Evolutionary conservation across 2,797 vertebrate species (phyloP), one percentile per base, ranked within the genome.

Genomic region (Gouania willdenowi): DNA sequence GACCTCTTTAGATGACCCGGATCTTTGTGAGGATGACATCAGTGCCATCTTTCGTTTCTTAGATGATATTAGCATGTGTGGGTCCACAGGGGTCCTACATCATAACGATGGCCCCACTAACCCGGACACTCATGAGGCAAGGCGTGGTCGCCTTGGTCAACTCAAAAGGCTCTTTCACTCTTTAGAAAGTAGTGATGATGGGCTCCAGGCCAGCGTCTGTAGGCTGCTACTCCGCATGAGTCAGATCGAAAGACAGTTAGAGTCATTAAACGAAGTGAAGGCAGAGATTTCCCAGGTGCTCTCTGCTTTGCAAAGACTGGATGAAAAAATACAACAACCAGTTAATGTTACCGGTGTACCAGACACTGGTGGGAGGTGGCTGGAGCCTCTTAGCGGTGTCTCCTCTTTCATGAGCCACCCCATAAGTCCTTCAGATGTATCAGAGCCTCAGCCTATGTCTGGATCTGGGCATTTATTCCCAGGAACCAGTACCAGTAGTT

Each of bases 41-140:
- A 99, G 97, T 5, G 94, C 93, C 46, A 98, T 99, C 37, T 99
- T 99, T 70, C 88, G 94, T 1, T 99, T 99, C 64, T 82, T 99
- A 24, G 97, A 99, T 5, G 96, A 99, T 64, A 94, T 98, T 84
- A 99, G 97, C n/a, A 85, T 98, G 87, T 95, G 93, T 0, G 96
- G 93, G 3, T 99, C 97, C 0, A 94, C 93, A 0, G 96, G 94
- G 1, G 91, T 95, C 30, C 84, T 97, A 29, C 93, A 91, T 23
- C 91, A 93, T 0, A 91, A 82, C 0, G 93, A 93, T 26, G 91
- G 87, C 8, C 82, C 89, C 0, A 84, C 91, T 0, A 95, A 95
- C 71, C 90, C 82, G 40, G 89, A 87, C 62, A 75, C 88, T 5
- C 69, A 74, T 0, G 90, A 90, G 39, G 39, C 66, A 28, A 66